Evolutionary conservation across 2,113 vertebrate genomes (phyloP).

Genomic region (Sebastes schlegelii): DNA sequence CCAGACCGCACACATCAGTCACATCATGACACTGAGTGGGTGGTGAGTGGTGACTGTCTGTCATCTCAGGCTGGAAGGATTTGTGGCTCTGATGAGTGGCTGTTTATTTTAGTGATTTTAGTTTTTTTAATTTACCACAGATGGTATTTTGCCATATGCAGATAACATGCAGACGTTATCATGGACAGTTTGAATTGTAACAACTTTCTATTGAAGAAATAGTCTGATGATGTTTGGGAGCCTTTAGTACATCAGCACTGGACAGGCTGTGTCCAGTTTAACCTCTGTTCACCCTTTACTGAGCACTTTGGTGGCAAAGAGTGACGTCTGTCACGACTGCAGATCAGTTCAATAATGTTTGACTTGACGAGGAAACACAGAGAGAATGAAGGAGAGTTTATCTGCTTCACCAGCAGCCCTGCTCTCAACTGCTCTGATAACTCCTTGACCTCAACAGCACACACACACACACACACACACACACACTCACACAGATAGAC

Average conservation of each 20-base stretch:
- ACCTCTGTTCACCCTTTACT: not conserved
- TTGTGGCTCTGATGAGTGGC: not conserved
- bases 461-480: conserved; percentile 18
- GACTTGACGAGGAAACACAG: conserved; percentile 1
- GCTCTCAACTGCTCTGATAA: conserved; percentile 31
- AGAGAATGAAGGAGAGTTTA: conserved; percentile 33
- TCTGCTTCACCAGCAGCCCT: conserved; percentile 23
- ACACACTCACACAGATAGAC: not conserved
- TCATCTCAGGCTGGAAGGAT: not conserved
- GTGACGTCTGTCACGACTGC: not conserved
- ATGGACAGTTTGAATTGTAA: not conserved
- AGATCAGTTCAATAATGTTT: not conserved
- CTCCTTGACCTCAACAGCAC: not conserved
- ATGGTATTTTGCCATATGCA: not conserved
- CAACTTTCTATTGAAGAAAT: not conserved
- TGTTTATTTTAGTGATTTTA: not conserved
- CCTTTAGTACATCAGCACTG: not conserved
- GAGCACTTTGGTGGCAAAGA: not conserved
- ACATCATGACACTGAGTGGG: not conserved
- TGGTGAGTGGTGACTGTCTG: not conserved
- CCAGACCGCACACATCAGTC: not conserved
- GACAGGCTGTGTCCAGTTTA: not conserved
- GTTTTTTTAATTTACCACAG: not conserved
- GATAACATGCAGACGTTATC: too few relatives aligned
- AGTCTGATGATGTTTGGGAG: not conserved